Conservation (phyloP, 2,113 vertebrate species). For the Sterna hirundo region DNA sequence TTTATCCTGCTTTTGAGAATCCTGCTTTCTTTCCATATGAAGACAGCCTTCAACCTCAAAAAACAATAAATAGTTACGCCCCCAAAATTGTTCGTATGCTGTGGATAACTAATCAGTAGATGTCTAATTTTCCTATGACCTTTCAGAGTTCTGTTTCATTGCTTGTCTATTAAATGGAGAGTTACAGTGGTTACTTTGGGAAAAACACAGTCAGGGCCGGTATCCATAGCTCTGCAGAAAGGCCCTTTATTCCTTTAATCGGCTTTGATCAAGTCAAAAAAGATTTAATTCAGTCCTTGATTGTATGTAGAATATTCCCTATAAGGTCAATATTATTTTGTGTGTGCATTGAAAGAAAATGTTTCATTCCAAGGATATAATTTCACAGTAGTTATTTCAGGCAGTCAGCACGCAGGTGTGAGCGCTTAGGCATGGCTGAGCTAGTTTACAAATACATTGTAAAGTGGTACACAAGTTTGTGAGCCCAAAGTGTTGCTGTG, state of each 20-base stretch:
- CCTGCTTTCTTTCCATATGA: not conserved
- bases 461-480: not conserved
- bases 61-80: not conserved
- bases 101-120: not conserved
- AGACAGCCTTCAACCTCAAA: slow-evolving; percentile 21
- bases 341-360: not conserved
- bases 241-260: slow-evolving; percentile 12
- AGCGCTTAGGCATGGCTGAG: not conserved
- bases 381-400: slow-evolving; percentile 29
- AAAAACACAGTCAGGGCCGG: not conserved
- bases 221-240: not conserved
- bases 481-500: not conserved
- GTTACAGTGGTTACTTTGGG: slow-evolving; percentile 5
- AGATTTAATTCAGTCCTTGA: not conserved
- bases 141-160: not conserved
- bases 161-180: not conserved
- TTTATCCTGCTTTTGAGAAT: not conserved
- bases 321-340: not conserved
- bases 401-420: not conserved
- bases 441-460: not conserved
- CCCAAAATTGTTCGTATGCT: slow-evolving; percentile 18
- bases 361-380: not conserved
- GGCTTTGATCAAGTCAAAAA: not conserved
- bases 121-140: slow-evolving; percentile 1
- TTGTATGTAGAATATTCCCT: not conserved